Evolutionary conservation across 23 tunicate species (phyloP), one percentile per base, ranked within the genome.

Genomic region (Trididemnum miniatum): DNA sequence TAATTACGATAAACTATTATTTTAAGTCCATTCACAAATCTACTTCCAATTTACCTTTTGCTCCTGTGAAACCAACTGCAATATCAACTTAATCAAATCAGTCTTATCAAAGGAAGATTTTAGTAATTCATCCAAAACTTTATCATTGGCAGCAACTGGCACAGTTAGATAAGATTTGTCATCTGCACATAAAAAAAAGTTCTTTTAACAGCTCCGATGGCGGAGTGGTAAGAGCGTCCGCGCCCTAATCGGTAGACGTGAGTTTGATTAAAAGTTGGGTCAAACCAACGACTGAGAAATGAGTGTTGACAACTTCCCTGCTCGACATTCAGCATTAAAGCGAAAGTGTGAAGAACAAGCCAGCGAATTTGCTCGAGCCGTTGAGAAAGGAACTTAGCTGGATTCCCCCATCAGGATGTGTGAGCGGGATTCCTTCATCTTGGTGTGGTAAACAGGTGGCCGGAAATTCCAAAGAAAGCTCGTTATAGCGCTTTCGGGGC

Each of bases 111-210:
- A 71, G 27, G 64, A 40, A 23, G 67, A 65, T 54, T 78, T 78
- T 30, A 66, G 29, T 35, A 85, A 24, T 78, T 85, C 83, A 65
- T 85, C 83, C 7, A 85, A 38, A 32, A 69, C 83, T 84, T 89
- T 57, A 34, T 84, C 95, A 83, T 89, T 89, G 2, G 77, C 77
- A 40, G 95, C 88, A 23, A 89, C 95, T 31, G 95, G 88, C 20
- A 89, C 1, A 7, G 82, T 71, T 0, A 79, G 40, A 77, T 79
- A 54, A 33, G 65, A 25, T 1, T 0, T 33, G 62, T 22, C 1
- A 71, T 32, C 86, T 71, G 67, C 25, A 20, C 26, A 12, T 4
- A 62, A 12, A 9, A 49, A 49, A 49, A 49, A n/a, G n/a, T n/a
- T n/a, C n/a, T n/a, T n/a, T n/a, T 9, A 18, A 49, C 57, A 12